Evolutionary conservation across 2,888 invertebrate species (phyloP).

Genomic region (Synergus laeviventris): DNA sequence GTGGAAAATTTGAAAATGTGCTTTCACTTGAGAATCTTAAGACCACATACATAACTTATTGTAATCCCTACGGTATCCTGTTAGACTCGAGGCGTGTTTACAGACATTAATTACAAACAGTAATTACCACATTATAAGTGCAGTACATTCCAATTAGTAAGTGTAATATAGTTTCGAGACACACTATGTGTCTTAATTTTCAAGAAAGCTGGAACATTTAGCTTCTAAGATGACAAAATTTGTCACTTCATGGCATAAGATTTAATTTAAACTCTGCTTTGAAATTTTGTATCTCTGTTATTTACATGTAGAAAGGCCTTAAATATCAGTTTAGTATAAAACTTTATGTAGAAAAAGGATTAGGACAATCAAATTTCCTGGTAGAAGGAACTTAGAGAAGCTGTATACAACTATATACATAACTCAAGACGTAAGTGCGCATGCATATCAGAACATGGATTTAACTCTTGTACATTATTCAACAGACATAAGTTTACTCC

Average conservation of each 20-base stretch:
- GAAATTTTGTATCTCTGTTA: no score
- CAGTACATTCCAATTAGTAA: constrained; percentile 22
- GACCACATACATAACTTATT: neutral
- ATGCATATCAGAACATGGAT: constrained; percentile 28
- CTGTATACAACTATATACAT: neutral
- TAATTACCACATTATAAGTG: constrained; percentile 26
- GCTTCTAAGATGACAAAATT: no score
- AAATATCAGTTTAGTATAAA: no score
- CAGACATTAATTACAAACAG: constrained; percentile 31
- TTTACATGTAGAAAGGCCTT: no score
- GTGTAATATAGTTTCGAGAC: constrained; percentile 18
- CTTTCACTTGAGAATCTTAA: neutral
- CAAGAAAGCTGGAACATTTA: neutral
- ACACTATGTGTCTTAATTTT: constrained; percentile 15
- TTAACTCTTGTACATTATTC: constrained; percentile 24
- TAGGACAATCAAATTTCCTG: constrained; percentile 5
- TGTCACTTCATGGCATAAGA: no score
- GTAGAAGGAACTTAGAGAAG: neutral
- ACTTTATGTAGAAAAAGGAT: neutral
- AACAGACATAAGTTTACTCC: neutral
- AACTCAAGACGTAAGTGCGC: neutral
- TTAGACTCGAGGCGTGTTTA: neutral
- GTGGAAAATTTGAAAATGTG: neutral
- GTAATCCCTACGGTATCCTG: neutral
- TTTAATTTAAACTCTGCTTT: no score